Base-by-base conservation (phyloP, 2,797 vertebrate genomes). In the Forpus xanthops region DNA sequence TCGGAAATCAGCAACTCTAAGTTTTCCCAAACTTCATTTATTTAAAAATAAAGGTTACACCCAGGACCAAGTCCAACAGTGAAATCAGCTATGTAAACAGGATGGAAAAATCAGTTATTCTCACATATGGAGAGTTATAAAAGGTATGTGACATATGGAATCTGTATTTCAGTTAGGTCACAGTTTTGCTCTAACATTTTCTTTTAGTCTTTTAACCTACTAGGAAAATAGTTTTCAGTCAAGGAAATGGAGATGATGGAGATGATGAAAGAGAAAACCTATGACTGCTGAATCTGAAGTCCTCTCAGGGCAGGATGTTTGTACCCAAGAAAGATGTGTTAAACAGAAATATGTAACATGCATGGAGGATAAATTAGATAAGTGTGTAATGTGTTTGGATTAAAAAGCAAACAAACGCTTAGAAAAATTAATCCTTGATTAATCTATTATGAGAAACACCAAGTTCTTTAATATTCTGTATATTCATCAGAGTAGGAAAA, bases 41-140 rank as follows among this genome's bases (percentile, higher is more conserved):
- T 88, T 88, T 95, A 61, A 90, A 95, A 91, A 91, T 72, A 90
- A 95, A 92, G 33, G 92, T 93, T 95, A 96, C 96, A 85, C 94
- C 92, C 94, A 94, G 88, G 76, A 93, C 27, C 56, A 89, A 87
- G 71, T 87, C 94, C 94, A 96, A 84, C 56, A 94, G 83, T 94
- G 95, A 97, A 96, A 95, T 95, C 93, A 97, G 70, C 68, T 90
- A 6, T 85, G 85, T 91, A 96, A 96, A 95, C 87, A 95, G 85
- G 79, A 84, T 81, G 80, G 94, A 90, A 90, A 97, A 96, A 91
- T 67, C 91, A 87, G 85, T 78, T 92, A 78, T 87, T 85, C 82
- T 90, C 66, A 88, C 61, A 88, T 55, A 94, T n/a, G 66, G 81
- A 87, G 64, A 74, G 60, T 90, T 91, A 76, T 74, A 93, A 88